A percentile compares a stretch with the other conserved stretches of the same genome.
Evolutionary conservation across 2,888 invertebrate genomes (phyloP).

Genomic region (Orthosia gracilis): DNA sequence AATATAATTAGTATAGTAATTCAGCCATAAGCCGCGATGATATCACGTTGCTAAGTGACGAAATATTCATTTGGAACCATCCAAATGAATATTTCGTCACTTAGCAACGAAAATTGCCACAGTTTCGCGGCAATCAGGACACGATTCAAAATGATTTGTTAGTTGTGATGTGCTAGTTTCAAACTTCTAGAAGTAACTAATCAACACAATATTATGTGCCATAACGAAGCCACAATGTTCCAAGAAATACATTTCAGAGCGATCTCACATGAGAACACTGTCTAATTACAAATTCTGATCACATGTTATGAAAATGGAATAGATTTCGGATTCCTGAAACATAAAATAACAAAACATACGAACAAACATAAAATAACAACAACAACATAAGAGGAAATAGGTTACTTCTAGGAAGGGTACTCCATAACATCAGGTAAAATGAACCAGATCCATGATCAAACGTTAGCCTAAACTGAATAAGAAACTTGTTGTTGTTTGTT

Average conservation of each 20-base stretch:
- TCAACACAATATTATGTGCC: not conserved
- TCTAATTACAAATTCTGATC: slow-evolving; percentile 4
- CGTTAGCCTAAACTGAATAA: too few relatives aligned
- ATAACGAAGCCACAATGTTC: not conserved
- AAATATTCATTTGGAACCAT: too few relatives aligned
- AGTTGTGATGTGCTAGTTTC: not conserved
- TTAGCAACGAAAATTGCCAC: not conserved
- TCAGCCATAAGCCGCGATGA: too few relatives aligned
- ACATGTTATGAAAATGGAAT: not conserved
- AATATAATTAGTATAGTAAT: too few relatives aligned
- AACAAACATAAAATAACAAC: too few relatives aligned
- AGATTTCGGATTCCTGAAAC: not conserved
- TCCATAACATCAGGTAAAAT: too few relatives aligned
- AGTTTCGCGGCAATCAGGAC: not conserved
- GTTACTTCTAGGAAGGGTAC: too few relatives aligned
- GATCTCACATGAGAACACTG: not conserved
- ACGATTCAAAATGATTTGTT: not conserved
- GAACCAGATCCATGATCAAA: too few relatives aligned
- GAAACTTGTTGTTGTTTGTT: too few relatives aligned
- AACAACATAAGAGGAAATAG: too few relatives aligned
- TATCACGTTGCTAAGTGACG: too few relatives aligned
- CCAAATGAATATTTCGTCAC: not conserved
- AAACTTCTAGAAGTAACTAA: not conserved
- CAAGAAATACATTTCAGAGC: not conserved
- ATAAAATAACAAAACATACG: too few relatives aligned